These are phyloP conservation scores for Mycalesis mineus DNA, from an alignment of 2,888 invertebrate genomes.

Conservation along the genomic window DNA sequence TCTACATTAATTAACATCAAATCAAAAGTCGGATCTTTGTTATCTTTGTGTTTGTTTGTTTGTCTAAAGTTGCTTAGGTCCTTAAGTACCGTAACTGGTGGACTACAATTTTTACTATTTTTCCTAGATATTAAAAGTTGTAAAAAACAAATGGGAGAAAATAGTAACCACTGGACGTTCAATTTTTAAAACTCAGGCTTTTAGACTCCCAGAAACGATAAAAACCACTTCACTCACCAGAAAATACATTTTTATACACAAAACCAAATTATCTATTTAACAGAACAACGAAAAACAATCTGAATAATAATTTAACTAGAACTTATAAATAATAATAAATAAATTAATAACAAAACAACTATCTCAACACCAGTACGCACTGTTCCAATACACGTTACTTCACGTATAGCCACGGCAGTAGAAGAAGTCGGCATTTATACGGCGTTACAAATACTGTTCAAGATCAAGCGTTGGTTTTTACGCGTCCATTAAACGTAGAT, in stretches of 20 bases:
- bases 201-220: no score
- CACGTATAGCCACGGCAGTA: constrained; percentile 6
- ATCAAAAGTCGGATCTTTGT: no score
- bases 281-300: neutral
- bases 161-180: no score
- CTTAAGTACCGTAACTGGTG: no score
- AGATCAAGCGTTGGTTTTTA: constrained; percentile 25
- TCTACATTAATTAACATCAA: no score
- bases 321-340: neutral
- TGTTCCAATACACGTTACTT: constrained; percentile 10
- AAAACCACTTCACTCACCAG: constrained; percentile 4
- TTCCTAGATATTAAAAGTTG: no score
- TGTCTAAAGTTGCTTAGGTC: no score
- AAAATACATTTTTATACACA: constrained; percentile 5
- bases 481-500: constrained; percentile 23
- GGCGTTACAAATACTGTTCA: constrained; percentile 12
- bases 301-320: neutral
- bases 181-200: no score
- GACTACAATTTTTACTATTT: no score
- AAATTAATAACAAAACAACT: neutral
- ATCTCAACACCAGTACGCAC: constrained; percentile 15
- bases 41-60: no score
- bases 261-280: neutral
- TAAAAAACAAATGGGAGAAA: no score
- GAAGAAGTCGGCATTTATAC: constrained; percentile 27